Conservation (phyloP, 2,797 vertebrate species). For the Crenuchus spilurus region DNA sequence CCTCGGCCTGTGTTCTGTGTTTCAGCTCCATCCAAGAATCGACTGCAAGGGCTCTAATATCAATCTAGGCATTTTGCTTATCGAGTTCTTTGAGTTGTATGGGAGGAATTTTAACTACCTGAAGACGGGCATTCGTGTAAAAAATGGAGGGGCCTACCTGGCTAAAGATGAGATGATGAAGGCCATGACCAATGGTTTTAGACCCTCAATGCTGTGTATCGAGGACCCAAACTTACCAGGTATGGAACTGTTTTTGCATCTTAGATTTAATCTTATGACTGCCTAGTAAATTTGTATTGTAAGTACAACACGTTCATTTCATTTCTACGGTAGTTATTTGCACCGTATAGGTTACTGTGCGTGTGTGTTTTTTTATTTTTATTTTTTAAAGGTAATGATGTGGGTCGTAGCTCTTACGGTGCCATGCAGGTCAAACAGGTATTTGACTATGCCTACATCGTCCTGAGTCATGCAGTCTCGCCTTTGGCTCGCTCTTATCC, state of each 20-base stretch:
- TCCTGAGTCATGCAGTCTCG: slow-evolving; percentile 91
- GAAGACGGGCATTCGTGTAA: slow-evolving; percentile 95
- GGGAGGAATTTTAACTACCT: slow-evolving; percentile 98
- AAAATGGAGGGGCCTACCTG: slow-evolving; percentile 92
- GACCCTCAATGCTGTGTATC: slow-evolving; percentile 96
- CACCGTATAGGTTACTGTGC: neutral
- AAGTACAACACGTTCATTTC: too few species aligned
- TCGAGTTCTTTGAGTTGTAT: slow-evolving; percentile 98
- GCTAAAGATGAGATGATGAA: slow-evolving; percentile 98
- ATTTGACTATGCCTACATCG: slow-evolving; percentile 95
- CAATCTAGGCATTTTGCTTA: slow-evolving; percentile 94
- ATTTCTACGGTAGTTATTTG: neutral
- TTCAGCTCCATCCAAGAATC: slow-evolving; percentile 92
- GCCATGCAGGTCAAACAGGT: slow-evolving; percentile 97
- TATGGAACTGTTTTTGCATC: slow-evolving; percentile 52
- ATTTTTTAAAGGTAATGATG: slow-evolving; percentile 85
- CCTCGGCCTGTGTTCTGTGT: neutral
- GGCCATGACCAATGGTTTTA: slow-evolving; percentile 89
- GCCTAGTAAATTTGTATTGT: too few species aligned
- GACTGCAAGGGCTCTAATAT: slow-evolving; percentile 89
- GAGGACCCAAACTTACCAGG: slow-evolving; percentile 96
- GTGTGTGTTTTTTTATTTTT: neutral
- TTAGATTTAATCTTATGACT: too few species aligned
- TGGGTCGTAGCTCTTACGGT: slow-evolving; percentile 94
- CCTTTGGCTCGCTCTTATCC: slow-evolving; percentile 93